Evolutionary conservation across 2,888 invertebrate species (phyloP).

Genomic region (Erebia ligea): DNA sequence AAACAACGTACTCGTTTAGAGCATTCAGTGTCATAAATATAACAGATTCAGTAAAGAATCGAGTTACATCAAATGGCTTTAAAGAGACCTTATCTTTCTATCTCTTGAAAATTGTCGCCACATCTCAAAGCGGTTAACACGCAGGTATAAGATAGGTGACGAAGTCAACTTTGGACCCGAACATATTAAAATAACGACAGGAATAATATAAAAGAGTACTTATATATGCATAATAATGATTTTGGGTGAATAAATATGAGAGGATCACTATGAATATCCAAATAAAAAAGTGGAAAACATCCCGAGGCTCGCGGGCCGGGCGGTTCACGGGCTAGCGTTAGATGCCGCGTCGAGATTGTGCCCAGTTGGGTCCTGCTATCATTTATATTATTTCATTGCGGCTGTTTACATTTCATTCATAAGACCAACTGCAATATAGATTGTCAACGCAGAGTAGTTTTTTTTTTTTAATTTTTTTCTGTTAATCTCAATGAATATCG

Average conservation of each 20-base stretch:
- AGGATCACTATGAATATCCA: conserved; percentile 75
- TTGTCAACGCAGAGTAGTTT: not conserved
- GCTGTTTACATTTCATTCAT: conserved; percentile 76
- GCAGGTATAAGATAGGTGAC: conserved; percentile 67
- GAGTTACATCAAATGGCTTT: conserved; percentile 74
- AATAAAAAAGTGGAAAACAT: conserved; percentile 74
- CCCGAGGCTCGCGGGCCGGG: conserved; percentile 62
- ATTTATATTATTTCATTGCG: conserved; percentile 80
- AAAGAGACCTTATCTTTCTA: conserved; percentile 73
- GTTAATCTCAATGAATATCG: no score
- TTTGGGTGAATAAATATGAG: conserved; percentile 77
- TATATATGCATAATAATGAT: conserved; percentile 79
- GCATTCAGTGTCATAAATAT: conserved; percentile 60
- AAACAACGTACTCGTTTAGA: conserved; percentile 42
- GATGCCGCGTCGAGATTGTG: conserved; percentile 76
- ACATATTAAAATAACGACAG: conserved; percentile 76
- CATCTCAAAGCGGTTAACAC: conserved; percentile 64
- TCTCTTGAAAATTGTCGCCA: conserved; percentile 75
- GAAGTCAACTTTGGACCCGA: conserved; percentile 65
- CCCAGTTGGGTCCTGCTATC: conserved; percentile 62
- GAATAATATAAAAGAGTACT: conserved; percentile 77
- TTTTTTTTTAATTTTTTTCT: not conserved
- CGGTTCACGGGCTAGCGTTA: conserved; percentile 51
- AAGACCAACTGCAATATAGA: conserved; percentile 40
- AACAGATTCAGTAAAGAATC: conserved; percentile 65